Conservation (phyloP, 2,113 vertebrate genomes). For the Pseudopodoces humilis region DNA sequence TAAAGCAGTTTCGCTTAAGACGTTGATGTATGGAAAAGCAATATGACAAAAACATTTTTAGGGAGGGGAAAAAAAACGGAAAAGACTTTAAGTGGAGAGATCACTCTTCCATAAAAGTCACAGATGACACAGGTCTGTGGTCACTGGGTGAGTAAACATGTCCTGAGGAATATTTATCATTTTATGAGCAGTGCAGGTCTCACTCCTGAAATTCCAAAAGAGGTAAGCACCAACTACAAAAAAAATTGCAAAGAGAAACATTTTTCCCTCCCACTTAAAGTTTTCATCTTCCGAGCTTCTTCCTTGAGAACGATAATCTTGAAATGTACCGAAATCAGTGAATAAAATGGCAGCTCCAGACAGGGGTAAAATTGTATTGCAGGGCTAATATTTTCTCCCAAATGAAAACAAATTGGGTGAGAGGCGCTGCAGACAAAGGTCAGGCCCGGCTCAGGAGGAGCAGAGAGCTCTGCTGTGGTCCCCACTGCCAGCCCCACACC, state of each 20-base stretch:
- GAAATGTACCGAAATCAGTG: not conserved
- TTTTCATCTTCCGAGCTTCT: not conserved
- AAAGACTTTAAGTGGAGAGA: not conserved
- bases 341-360: not conserved
- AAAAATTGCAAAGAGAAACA: not conserved
- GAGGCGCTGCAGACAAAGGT: conserved; percentile 31
- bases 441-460: not conserved
- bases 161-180: not conserved
- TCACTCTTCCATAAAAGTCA: not conserved
- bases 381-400: not conserved
- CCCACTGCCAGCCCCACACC: not conserved
- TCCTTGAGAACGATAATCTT: not conserved
- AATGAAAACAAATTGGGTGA: conserved; percentile 50
- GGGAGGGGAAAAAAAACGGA: too few species aligned
- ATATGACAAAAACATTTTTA: not conserved
- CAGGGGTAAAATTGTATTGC: not conserved
- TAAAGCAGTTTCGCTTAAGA: not conserved
- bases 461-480: not conserved
- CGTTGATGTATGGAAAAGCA: not conserved
- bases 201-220: not conserved
- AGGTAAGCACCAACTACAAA: not conserved
- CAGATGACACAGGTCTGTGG: not conserved
- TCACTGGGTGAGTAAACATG: not conserved
- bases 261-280: not conserved
- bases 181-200: not conserved